Percentiles rank a stretch among this genome's conserved stretches.
These are phyloP conservation scores for Lymantria monacha DNA, from an alignment of 2,888 invertebrate genomes.

Conservation along the genomic window DNA sequence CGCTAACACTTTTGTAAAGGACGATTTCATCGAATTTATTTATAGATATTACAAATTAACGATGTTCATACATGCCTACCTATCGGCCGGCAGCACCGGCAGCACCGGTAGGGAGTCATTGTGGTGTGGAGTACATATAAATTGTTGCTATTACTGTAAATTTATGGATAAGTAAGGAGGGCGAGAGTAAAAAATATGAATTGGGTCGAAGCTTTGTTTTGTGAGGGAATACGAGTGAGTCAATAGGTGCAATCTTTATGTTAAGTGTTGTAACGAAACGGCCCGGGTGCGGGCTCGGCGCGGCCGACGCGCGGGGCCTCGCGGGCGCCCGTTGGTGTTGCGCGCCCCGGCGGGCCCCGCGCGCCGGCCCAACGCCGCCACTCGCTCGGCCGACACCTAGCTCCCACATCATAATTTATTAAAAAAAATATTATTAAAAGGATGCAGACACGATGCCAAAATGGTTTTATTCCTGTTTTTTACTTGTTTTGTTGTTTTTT, in stretches of 20 bases:
- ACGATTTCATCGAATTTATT: slow-evolving; percentile 82
- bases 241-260: slow-evolving; percentile 79
- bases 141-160: slow-evolving; percentile 79
- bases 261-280: slow-evolving; percentile 59
- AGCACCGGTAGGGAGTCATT: slow-evolving; percentile 68
- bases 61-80: slow-evolving; percentile 70
- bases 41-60: slow-evolving; percentile 78
- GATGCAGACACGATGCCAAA: slow-evolving; percentile 80
- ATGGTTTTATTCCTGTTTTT: slow-evolving; percentile 81
- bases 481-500: slow-evolving; percentile 78
- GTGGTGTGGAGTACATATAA: slow-evolving; percentile 76
- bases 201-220: slow-evolving; percentile 74
- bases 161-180: slow-evolving; percentile 68
- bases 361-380: slow-evolving; percentile 2
- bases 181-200: slow-evolving; percentile 72
- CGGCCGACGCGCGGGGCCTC: slow-evolving; percentile 26
- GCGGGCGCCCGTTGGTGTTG: slow-evolving; percentile 33
- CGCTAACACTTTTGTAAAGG: slow-evolving; percentile 65
- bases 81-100: too few relatives aligned
- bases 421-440: slow-evolving; percentile 63
- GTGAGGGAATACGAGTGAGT: slow-evolving; percentile 75
- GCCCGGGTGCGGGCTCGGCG: slow-evolving; percentile 38
- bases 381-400: slow-evolving; percentile 45
- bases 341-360: slow-evolving; percentile 13
- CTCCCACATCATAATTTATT: slow-evolving; percentile 67